These are phyloP conservation scores for Pseudochirops cupreus DNA, from an alignment of 2,797 vertebrate genomes.

Conservation along the genomic window DNA sequence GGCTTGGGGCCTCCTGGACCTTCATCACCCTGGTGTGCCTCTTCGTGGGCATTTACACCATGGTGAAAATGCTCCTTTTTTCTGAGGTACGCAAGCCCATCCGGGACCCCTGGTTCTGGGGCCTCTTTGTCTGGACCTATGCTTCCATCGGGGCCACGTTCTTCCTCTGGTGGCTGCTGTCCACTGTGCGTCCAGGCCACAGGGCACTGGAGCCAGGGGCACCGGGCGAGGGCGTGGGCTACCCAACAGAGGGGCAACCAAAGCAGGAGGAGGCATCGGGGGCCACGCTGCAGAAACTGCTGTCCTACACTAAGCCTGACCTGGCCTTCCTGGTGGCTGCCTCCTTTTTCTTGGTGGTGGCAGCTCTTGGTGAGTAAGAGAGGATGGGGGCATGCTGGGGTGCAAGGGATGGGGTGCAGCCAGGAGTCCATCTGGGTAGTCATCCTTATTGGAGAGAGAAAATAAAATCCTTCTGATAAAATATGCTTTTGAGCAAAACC, in stretches of 20 bases:
- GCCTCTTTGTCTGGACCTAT: conserved; percentile 93
- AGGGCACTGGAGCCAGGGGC: conserved; percentile 75
- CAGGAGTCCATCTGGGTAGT: not conserved
- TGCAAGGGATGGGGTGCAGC: not conserved
- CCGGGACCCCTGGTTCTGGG: conserved; percentile 91
- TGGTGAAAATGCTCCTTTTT: conserved; percentile 94
- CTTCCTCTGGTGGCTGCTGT: conserved; percentile 90
- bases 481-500: not conserved
- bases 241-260: conserved; percentile 68
- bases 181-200: conserved; percentile 78
- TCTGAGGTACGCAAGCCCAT: conserved; percentile 88
- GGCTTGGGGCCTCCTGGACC: conserved; percentile 84
- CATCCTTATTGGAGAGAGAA: not conserved
- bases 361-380: conserved; percentile 91
- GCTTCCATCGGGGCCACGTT: conserved; percentile 85
- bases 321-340: conserved; percentile 88
- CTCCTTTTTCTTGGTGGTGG: conserved; percentile 92
- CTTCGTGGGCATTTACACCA: conserved; percentile 88
- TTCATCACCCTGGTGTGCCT: conserved; percentile 88
- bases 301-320: conserved; percentile 92
- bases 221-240: conserved; percentile 69
- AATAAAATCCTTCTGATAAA: not conserved
- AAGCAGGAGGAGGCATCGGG: conserved; percentile 84
- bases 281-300: conserved; percentile 93
- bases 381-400: accelerated